Base-by-base conservation (phyloP, 2,797 vertebrate genomes). In the Phoebastria nigripes region DNA sequence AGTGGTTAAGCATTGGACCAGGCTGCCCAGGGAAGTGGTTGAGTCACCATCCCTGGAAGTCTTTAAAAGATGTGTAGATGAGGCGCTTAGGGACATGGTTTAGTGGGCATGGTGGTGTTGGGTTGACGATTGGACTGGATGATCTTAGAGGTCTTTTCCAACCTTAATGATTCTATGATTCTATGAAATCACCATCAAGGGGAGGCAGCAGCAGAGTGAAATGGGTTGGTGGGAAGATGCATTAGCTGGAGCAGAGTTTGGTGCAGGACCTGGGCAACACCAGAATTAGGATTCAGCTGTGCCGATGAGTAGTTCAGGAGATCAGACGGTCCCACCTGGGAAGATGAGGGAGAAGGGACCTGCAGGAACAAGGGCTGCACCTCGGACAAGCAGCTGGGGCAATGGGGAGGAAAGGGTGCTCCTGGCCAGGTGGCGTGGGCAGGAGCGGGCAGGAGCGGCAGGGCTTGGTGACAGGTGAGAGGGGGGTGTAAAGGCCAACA, bases 351-450 rank as follows among this genome's bases (percentile, higher is more conserved):
- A 79, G 73, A 29, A 89, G 11, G 28, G 51, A 51, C 11, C 20
- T 4, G 1, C 49, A 41, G 66, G 33, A 63, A 19, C 15, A 3
- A 47, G 54, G 28, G 54, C 61, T 83, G 54, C 24, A 7, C 9
- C 41, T 33, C 13, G 2, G 61, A 41, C 0, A 5, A 70, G 80
- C 0, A 0, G 51, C 52, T 1, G 11, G 41, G 39, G 25, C 39
- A n/a, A 4, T 1, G n/a, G 84, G 49, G 33, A 96, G 79, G 87
- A 96, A 95, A 95, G 96, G 82, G 92, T 96, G 91, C 28, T 65
- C 44, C 0, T 4, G 2, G 6, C 2, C 0, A 1, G 59, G 58
- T 21, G 42, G 69, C 2, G 2, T 1, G 1, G 46, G 54, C 62
- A 63, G 61, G 19, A 63, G 61, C 9, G 10, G 39, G 77, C 62